Percentiles rank a stretch among this genome's conserved stretches.
Evolutionary conservation across 2,888 invertebrate genomes (phyloP).

Genomic region (Hemicrepidius hirtus): DNA sequence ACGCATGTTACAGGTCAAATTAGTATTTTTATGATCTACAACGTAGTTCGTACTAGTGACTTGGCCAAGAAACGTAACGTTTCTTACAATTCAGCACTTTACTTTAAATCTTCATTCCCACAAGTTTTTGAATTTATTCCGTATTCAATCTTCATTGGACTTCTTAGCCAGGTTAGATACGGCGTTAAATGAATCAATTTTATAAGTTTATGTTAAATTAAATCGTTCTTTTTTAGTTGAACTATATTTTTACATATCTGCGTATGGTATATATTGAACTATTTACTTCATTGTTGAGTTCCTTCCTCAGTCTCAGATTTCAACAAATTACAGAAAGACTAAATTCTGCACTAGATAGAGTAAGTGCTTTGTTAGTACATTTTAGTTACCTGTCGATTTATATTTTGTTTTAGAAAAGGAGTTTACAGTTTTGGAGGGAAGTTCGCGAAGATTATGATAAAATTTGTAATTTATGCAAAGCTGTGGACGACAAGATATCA

Average conservation of each 20-base stretch:
- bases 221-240: slow-evolving; percentile 52
- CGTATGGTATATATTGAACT: slow-evolving; percentile 85
- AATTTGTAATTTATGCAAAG: slow-evolving; percentile 77
- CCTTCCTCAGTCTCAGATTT: slow-evolving; percentile 80
- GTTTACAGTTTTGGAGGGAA: slow-evolving; percentile 78
- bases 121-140: slow-evolving; percentile 17
- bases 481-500: slow-evolving; percentile 77
- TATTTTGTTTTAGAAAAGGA: slow-evolving; percentile 72
- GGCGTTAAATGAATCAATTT: not conserved
- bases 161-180: slow-evolving; percentile 19
- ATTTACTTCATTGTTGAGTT: slow-evolving; percentile 83
- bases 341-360: slow-evolving; percentile 40
- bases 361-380: not conserved
- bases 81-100: not conserved
- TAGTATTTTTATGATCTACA: slow-evolving; percentile 22
- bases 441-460: slow-evolving; percentile 79
- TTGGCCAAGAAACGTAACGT: not conserved
- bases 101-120: slow-evolving; percentile 11
- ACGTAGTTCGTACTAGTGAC: not conserved
- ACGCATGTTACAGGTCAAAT: slow-evolving; percentile 49
- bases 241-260: slow-evolving; percentile 78
- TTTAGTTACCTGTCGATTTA: not conserved
- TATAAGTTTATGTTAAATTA: not conserved
- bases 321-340: slow-evolving; percentile 70
- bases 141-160: slow-evolving; percentile 19